These are phyloP conservation scores for Gulo gulo DNA, from an alignment of 2,113 vertebrate genomes.

Conservation along the genomic window DNA sequence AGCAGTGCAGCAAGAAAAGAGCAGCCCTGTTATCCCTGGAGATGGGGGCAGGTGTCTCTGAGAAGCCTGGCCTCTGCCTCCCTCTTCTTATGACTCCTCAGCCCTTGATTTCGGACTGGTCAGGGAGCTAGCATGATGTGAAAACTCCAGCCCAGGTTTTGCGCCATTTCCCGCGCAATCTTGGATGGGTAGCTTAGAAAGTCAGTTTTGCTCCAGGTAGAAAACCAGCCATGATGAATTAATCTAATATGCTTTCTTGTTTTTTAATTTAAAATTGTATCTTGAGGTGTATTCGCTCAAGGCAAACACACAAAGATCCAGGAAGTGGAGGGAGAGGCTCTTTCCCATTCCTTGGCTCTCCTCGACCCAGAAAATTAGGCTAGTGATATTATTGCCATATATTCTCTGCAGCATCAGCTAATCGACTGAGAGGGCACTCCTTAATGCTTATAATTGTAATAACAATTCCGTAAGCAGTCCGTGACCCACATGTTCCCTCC, in stretches of 20 bases:
- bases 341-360: background rate
- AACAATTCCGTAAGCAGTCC: background rate
- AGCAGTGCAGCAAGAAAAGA: background rate
- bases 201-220: constrained; percentile 50
- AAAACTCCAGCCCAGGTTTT: constrained; percentile 45
- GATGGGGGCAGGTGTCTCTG: background rate
- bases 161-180: background rate
- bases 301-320: background rate
- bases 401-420: background rate
- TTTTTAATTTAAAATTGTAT: constrained; percentile 63
- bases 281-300: constrained; percentile 23
- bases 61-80: background rate
- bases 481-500: background rate
- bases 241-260: constrained; percentile 47
- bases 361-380: background rate
- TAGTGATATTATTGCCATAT: background rate
- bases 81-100: background rate
- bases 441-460: background rate
- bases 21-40: background rate
- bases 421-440: background rate
- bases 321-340: background rate
- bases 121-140: background rate
- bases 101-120: background rate
- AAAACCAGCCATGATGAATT: constrained; percentile 68
- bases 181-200: background rate